These are phyloP conservation scores for Heliconius charithonia DNA, from an alignment of 2,888 invertebrate species.

Conservation along the genomic window DNA sequence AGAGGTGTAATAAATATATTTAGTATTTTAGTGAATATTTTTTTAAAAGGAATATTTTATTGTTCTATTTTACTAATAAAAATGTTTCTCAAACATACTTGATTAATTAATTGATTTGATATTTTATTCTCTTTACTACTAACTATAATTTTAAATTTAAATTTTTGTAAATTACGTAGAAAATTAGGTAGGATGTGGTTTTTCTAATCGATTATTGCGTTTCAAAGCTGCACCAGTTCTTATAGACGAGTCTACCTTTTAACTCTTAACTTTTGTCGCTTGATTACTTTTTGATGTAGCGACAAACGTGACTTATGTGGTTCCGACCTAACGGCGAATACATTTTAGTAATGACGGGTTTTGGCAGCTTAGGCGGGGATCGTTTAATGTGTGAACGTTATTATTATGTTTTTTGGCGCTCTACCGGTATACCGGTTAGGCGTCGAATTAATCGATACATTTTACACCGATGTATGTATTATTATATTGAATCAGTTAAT, in stretches of 20 bases:
- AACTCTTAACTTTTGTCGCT: slow-evolving; percentile 78
- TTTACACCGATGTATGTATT: slow-evolving; percentile 35
- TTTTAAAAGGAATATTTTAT: too few relatives aligned
- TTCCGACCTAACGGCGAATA: slow-evolving; percentile 68
- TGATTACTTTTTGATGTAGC: slow-evolving; percentile 83
- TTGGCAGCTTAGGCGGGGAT: slow-evolving; percentile 71
- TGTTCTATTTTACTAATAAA: too few relatives aligned
- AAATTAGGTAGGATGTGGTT: slow-evolving; percentile 38
- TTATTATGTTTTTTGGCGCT: slow-evolving; percentile 65
- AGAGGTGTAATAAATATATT: too few relatives aligned
- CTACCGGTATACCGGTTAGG: slow-evolving; percentile 47
- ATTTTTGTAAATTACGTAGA: too few relatives aligned
- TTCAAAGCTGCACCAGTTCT: slow-evolving; percentile 66
- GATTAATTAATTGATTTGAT: too few relatives aligned
- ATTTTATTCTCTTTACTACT: too few relatives aligned
- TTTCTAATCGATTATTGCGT: slow-evolving; percentile 74
- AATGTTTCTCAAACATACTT: too few relatives aligned
- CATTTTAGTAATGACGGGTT: slow-evolving; percentile 75
- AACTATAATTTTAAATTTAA: too few relatives aligned
- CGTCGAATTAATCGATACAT: slow-evolving; percentile 38
- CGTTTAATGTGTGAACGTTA: slow-evolving; percentile 74
- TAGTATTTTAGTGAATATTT: too few relatives aligned
- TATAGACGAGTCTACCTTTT: slow-evolving; percentile 69
- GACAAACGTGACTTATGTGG: slow-evolving; percentile 83
- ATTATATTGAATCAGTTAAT: slow-evolving; percentile 29